Evolutionary conservation across 2,797 vertebrate genomes (phyloP).

Genomic region (Gallinago solitaria): DNA sequence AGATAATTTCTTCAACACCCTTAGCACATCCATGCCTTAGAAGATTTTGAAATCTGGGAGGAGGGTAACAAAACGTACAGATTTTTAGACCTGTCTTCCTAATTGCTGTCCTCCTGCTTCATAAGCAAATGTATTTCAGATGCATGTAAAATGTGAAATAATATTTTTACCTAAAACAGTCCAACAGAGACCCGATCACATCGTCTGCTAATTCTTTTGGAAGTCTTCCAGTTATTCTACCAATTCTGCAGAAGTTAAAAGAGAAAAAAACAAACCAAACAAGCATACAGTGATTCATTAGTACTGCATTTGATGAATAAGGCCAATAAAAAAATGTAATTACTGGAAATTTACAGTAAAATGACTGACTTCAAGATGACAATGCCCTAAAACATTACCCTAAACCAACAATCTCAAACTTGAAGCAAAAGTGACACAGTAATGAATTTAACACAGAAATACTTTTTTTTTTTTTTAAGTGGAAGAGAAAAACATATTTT

Average conservation of each 20-base stretch:
- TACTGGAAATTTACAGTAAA: neutral
- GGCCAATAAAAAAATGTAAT: neutral
- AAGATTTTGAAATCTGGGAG: neutral
- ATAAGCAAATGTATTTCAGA: neutral
- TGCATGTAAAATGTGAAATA: neutral
- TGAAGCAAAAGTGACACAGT: neutral
- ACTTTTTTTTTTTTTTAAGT: neutral
- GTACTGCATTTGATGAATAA: neutral
- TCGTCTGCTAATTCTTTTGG: slow-evolving; percentile 94
- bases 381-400: neutral
- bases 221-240: slow-evolving; percentile 92
- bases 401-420: neutral
- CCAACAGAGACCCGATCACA: slow-evolving; percentile 92
- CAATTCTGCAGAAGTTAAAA: slow-evolving; percentile 80
- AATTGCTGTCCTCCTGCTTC: neutral
- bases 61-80: neutral
- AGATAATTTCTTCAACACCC: neutral
- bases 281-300: neutral
- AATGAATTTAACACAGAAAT: neutral
- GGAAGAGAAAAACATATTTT: neutral
- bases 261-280: neutral
- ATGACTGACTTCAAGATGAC: neutral
- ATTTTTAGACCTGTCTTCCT: neutral
- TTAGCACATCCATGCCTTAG: neutral
- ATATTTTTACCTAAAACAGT: slow-evolving; percentile 89